Base-by-base conservation (phyloP, 2,797 vertebrate genomes). In the Miichthys miiuy region DNA sequence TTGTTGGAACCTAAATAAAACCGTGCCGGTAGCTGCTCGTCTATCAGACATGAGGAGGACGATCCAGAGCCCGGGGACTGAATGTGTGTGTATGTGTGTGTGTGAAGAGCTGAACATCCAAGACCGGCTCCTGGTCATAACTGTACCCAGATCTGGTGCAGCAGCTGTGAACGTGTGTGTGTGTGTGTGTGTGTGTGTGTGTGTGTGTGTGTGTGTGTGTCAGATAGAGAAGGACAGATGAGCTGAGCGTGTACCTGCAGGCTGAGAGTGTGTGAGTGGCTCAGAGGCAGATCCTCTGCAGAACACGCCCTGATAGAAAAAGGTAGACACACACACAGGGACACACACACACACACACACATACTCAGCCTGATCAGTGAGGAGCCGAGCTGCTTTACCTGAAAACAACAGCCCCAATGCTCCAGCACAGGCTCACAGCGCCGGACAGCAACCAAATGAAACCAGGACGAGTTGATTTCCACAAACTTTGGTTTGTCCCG, bases 221-320 rank as follows among this genome's bases (percentile, higher is more conserved):
- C 42, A 44, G 42, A 50, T 41, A 16, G 11, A 25, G 10, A 38
- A 20, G n/a, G 62, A 55, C 58, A 5, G 78, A 41, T 47, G 77
- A 70, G 68, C 69, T 38, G 78, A 69, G 75, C 82, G 81, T 80
- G 78, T 80, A 87, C 85, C 87, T 87, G 74, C 65, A 78, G 63
- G 75, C 71, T 68, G 81, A 38, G 54, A 23, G 63, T 41, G 70
- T 30, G 69, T 18, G 73, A 25, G 82, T 44, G 54, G 76, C 72
- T 69, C 72, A 60, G 74, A 85, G 86, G 80, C 82, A 81, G 77
- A 81, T 82, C 84, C 83, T 70, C 68, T 14, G 60, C 80, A 42
- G 93, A 94, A 95, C 94, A 94, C 94, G 94, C 94, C 95, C 94
- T 86, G 86, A 80, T 74, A 92, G 80, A 76, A 80, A 38, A 67